Evolutionary conservation across 2,797 vertebrate genomes (phyloP).

Genomic region (Yasuhikotakia modesta): DNA sequence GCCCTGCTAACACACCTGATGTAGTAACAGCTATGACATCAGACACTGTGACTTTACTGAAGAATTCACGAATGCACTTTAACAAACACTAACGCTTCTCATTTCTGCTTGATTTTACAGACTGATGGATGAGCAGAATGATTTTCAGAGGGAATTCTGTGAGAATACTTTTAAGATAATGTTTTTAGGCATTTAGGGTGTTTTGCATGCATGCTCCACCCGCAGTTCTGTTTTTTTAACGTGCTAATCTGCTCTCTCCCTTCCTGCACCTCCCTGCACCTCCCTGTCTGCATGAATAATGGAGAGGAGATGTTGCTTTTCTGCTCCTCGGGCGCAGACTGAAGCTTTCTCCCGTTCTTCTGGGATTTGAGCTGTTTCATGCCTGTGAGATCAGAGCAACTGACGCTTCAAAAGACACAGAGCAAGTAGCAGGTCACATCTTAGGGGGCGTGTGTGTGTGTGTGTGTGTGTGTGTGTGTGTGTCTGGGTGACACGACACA

Average conservation of each 20-base stretch:
- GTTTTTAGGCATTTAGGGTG: background rate
- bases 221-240: background rate
- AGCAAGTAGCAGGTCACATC: conserved; percentile 65
- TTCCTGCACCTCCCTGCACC: background rate
- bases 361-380: conserved; percentile 65
- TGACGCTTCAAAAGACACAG: conserved; percentile 67
- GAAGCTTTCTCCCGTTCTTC: conserved; percentile 63
- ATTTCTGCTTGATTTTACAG: too few species aligned
- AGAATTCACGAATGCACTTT: background rate
- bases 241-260: background rate
- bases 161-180: background rate
- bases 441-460: conserved; percentile 59
- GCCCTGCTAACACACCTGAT: too few species aligned
- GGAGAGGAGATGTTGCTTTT: conserved; percentile 58
- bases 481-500: conserved; percentile 8
- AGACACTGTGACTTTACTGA: too few species aligned
- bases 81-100: background rate
- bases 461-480: conserved; percentile 10
- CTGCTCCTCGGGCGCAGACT: conserved; percentile 54
- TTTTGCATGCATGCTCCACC: conserved; percentile 6
- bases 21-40: too few species aligned
- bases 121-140: too few species aligned
- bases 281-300: conserved; percentile 67
- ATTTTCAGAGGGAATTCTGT: too few species aligned
- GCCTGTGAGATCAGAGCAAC: conserved; percentile 68